Evolutionary conservation across 2,888 invertebrate genomes (phyloP), one percentile per base, ranked within the genome.

Genomic region (Vesta saturnalis): DNA sequence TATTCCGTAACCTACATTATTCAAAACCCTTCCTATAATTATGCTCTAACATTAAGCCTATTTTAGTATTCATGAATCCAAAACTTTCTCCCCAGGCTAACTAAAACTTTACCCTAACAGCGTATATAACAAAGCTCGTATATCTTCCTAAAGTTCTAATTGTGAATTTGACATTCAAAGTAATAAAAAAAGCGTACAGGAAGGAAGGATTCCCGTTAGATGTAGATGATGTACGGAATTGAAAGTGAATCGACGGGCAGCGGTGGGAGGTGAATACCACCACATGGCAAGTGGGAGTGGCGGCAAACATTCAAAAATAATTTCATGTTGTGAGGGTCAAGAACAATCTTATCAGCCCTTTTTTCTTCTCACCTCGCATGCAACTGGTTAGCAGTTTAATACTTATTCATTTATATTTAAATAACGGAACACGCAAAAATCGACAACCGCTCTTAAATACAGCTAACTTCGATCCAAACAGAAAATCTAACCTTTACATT

Each of bases 201-300:
- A 23, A 23, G 2, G 39, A 39, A 39, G 39, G 39, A 39, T n/a
- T 4, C 2, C 39, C 39, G 39, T 39, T 39, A 1, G 8, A 39
- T 30, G 8, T n/a, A n/a, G n/a, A n/a, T n/a, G n/a, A n/a, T n/a
- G 39, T n/a, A 10, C 39, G 39, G 39, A 52, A 52, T 47, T 16
- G 47, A 47, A 47, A 47, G 47, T 47, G 47, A 47, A 16, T 47
- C n/a, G n/a, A n/a, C n/a, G 23, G 3, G 8, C 8, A n/a, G 39
- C 8, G 39, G 39, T n/a, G 39, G 39, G 39, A 39, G 39, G 39
- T 39, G 39, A 39, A 39, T 39, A 39, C n/a, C 58, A 58, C 64
- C 65, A 69, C 65, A 65, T 69, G 65, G 60, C 60, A 46, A 70
- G 69, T 70, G 69, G 66, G 69, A 70, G 69, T 70, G 69, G 69